A percentile compares a stretch with the other conserved stretches of the same genome.
Conservation (phyloP, 2,888 invertebrate species). For the Polia nebulosa region DNA sequence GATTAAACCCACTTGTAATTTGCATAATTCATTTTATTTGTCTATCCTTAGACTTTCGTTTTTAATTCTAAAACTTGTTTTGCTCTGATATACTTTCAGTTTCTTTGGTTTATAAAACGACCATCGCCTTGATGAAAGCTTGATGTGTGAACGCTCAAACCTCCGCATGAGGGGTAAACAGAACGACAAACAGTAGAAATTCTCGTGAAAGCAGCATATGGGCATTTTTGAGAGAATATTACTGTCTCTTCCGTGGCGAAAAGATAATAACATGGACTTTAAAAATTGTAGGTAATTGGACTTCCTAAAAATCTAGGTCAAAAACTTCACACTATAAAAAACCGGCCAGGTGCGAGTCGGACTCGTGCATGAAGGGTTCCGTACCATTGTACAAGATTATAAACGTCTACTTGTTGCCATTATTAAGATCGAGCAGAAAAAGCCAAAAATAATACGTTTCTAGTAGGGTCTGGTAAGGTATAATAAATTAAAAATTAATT, state of each 20-base stretch:
- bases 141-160: slow-evolving; percentile 16
- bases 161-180: slow-evolving; percentile 6
- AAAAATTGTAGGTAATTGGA: slow-evolving; percentile 21
- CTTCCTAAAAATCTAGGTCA: slow-evolving; percentile 23
- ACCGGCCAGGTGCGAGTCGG: too few relatives aligned
- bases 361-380: too few relatives aligned
- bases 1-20: slow-evolving; percentile 37
- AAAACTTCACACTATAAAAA: slow-evolving; percentile 1
- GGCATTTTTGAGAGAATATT: slow-evolving; percentile 12
- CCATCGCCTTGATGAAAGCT: slow-evolving; percentile 35
- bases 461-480: too few relatives aligned
- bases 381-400: too few relatives aligned
- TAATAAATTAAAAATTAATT: too few relatives aligned
- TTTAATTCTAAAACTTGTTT: slow-evolving; percentile 59
- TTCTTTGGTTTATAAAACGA: slow-evolving; percentile 40
- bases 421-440: too few relatives aligned
- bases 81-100: slow-evolving; percentile 55
- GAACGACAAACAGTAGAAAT: slow-evolving; percentile 33
- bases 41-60: slow-evolving; percentile 54
- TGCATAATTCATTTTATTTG: slow-evolving; percentile 46
- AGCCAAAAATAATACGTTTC: too few relatives aligned
- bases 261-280: slow-evolving; percentile 18
- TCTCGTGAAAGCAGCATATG: slow-evolving; percentile 34
- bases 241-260: slow-evolving; percentile 11
- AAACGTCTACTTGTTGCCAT: too few relatives aligned